phyloP scores from a whole-genome alignment of 1,140 invertebrate species.

The Leptopilina clavipes region DNA sequence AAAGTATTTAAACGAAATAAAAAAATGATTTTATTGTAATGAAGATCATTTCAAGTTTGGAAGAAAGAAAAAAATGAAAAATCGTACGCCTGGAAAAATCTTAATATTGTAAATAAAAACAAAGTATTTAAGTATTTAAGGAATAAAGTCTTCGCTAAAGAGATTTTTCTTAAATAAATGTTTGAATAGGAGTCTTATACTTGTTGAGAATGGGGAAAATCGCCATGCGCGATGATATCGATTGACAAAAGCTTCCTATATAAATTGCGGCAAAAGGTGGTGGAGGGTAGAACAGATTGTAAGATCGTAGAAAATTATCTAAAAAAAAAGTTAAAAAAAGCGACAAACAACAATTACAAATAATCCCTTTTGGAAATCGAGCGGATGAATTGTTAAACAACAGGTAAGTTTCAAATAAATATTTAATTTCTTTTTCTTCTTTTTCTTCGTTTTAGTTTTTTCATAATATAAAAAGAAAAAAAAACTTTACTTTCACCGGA shows the following conservation, averaged over 20 bases:
- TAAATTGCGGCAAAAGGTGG: constrained; percentile 39
- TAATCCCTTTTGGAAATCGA: background rate
- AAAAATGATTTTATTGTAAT: too few relatives aligned
- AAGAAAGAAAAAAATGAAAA: too few relatives aligned
- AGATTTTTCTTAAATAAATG: constrained; percentile 29
- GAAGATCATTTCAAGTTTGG: too few relatives aligned
- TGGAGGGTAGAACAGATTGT: constrained; percentile 50
- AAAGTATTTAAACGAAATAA: too few relatives aligned
- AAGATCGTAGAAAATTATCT: constrained; percentile 35
- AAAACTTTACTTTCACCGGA: too few relatives aligned
- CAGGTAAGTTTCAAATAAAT: constrained; percentile 3
- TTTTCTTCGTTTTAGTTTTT: background rate
- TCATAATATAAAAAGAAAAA: background rate
- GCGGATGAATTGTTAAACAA: background rate
- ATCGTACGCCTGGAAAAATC: too few relatives aligned
- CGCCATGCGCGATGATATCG: constrained; percentile 67
- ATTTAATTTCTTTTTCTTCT: background rate
- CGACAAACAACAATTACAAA: background rate
- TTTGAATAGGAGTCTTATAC: constrained; percentile 48
- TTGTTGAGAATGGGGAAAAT: constrained; percentile 53
- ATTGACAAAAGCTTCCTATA: constrained; percentile 43
- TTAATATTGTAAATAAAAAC: too few relatives aligned
- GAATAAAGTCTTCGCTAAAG: background rate
- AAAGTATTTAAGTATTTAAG: background rate
- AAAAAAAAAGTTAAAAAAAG: constrained; percentile 10